phyloP scores from a whole-genome alignment of 2,797 vertebrate genomes.

The Leptoclinus maculatus region DNA sequence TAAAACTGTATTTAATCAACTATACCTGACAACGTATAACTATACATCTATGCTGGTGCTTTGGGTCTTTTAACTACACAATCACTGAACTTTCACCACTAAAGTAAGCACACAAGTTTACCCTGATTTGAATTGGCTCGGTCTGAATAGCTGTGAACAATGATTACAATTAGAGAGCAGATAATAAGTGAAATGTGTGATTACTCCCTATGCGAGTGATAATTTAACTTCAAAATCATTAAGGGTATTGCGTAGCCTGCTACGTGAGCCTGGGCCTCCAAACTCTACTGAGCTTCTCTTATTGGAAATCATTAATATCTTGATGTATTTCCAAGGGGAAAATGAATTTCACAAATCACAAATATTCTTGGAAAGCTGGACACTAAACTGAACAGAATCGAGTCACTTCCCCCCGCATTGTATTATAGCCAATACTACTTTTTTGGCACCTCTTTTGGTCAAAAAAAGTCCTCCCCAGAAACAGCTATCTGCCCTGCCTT shows the following conservation, averaged over 20 bases:
- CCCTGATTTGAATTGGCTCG: background rate
- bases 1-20: background rate
- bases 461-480: slow-evolving; percentile 20
- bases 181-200: background rate
- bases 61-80: background rate
- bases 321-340: background rate
- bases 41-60: background rate
- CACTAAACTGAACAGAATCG: slow-evolving; percentile 8
- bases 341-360: background rate
- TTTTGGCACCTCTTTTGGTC: slow-evolving; percentile 10
- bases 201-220: background rate
- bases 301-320: background rate
- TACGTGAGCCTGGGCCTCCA: background rate
- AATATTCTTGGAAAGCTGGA: background rate
- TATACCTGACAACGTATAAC: background rate
- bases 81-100: background rate
- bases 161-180: background rate
- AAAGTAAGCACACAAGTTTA: background rate
- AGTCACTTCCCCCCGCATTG: background rate
- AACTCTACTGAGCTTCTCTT: background rate
- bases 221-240: background rate
- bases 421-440: background rate
- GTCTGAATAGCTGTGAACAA: background rate
- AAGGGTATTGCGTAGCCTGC: background rate
- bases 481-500: slow-evolving; percentile 18